Conservation (phyloP, 1,140 invertebrate genomes). For the Trichonephila clavipes region DNA sequence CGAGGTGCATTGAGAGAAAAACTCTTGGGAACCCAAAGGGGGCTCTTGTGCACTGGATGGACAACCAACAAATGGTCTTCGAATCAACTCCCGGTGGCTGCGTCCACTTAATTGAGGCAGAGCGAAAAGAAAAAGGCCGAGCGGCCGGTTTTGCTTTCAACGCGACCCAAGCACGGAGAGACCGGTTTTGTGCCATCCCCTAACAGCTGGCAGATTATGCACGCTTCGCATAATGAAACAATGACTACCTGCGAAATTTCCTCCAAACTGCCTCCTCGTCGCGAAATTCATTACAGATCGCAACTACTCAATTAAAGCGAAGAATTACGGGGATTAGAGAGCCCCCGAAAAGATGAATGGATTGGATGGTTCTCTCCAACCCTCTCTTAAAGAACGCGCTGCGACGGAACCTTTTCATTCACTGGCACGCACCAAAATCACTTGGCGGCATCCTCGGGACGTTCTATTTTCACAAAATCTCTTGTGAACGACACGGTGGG, state of each 20-base stretch:
- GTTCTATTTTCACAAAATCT: too few relatives aligned
- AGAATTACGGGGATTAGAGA: background rate
- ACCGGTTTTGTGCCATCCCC: background rate
- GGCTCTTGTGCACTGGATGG: too few relatives aligned
- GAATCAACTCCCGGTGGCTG: too few relatives aligned
- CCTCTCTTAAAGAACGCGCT: too few relatives aligned
- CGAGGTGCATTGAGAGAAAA: too few relatives aligned
- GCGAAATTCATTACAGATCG: background rate
- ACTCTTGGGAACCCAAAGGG: too few relatives aligned
- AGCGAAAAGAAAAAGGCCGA: background rate
- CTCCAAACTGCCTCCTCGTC: background rate
- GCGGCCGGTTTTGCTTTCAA: slow-evolving; percentile 16
- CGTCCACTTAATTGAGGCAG: too few relatives aligned
- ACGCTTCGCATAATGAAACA: slow-evolving; percentile 66
- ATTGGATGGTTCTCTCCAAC: background rate
- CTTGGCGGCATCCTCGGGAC: too few relatives aligned
- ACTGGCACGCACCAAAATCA: too few relatives aligned
- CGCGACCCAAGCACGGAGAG: background rate
- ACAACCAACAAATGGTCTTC: too few relatives aligned
- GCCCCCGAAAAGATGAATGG: background rate
- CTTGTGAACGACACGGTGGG: too few relatives aligned
- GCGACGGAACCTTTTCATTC: too few relatives aligned
- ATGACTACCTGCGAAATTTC: slow-evolving; percentile 6
- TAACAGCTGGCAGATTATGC: background rate
- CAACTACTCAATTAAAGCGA: background rate